phyloP scores from a whole-genome alignment of 2,797 vertebrate species.

The Lindbergichthys nudifrons region DNA sequence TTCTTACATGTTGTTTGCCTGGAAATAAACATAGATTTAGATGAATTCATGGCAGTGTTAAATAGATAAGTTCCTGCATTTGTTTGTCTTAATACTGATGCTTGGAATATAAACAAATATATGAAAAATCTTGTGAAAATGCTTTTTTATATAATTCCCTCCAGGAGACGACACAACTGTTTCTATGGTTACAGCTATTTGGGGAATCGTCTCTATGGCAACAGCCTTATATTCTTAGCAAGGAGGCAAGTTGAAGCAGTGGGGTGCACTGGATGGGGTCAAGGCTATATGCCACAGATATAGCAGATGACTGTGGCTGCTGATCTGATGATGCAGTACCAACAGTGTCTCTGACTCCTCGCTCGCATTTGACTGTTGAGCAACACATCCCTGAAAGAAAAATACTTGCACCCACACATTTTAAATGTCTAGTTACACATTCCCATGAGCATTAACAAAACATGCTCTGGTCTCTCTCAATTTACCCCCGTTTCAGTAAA shows the following conservation, averaged over 20 bases:
- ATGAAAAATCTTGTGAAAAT: slow-evolving; percentile 31
- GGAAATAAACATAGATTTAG: neutral
- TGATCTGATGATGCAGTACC: slow-evolving; percentile 16
- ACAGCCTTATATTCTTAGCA: slow-evolving; percentile 67
- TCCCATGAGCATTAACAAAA: slow-evolving; percentile 62
- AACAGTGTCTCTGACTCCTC: slow-evolving; percentile 10
- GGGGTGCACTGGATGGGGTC: slow-evolving; percentile 26
- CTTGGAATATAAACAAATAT: slow-evolving; percentile 9
- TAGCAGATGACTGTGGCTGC: slow-evolving; percentile 15
- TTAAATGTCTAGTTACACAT: slow-evolving; percentile 36
- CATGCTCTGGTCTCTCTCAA: slow-evolving; percentile 28
- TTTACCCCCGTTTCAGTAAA: slow-evolving; percentile 49
- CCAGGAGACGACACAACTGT: slow-evolving; percentile 55
- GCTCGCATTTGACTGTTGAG: slow-evolving; percentile 11
- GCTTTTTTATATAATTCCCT: slow-evolving; percentile 30
- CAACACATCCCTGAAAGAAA: slow-evolving; percentile 1
- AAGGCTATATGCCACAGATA: slow-evolving; percentile 30
- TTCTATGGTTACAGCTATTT: slow-evolving; percentile 80
- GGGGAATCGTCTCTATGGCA: slow-evolving; percentile 75
- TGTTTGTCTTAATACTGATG: neutral
- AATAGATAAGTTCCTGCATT: neutral
- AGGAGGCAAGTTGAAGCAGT: slow-evolving; percentile 49
- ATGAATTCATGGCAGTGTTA: neutral
- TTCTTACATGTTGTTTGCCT: neutral
- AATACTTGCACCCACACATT: slow-evolving; percentile 45